Conservation (phyloP, 2,888 invertebrate genomes). For the Fragum fragum region DNA sequence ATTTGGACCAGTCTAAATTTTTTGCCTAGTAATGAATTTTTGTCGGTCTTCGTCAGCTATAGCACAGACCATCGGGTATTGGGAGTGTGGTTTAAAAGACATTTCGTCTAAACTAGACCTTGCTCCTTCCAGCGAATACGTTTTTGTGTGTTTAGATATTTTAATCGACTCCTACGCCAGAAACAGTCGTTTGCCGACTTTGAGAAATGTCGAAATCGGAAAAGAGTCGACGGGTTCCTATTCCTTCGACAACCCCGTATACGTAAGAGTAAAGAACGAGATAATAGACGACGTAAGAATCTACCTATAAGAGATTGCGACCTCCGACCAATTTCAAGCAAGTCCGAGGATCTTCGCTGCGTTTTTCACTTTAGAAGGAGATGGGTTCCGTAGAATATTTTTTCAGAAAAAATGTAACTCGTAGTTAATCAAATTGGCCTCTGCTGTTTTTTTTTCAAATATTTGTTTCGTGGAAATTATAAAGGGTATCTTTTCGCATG, state of each 20-base stretch:
- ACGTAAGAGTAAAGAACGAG: background rate
- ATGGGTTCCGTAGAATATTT: slow-evolving; percentile 41
- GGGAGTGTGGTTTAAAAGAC: background rate
- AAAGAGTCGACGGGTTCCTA: background rate
- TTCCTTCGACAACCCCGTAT: background rate
- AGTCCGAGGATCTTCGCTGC: slow-evolving; percentile 2
- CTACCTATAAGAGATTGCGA: background rate
- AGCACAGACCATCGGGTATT: too few species aligned
- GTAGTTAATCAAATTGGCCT: too few species aligned
- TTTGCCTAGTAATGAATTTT: too few species aligned
- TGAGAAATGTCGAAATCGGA: background rate
- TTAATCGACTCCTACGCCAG: background rate
- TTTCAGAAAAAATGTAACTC: too few species aligned
- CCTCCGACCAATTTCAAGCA: background rate
- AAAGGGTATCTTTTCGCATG: too few species aligned
- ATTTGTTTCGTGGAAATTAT: too few species aligned
- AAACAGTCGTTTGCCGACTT: background rate
- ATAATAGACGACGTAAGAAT: background rate
- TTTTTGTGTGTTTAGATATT: background rate
- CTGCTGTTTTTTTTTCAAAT: too few species aligned
- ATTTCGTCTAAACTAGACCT: background rate
- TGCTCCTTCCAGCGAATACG: background rate
- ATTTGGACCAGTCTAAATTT: too few species aligned
- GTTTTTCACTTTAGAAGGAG: slow-evolving; percentile 17
- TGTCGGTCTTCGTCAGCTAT: too few species aligned